Conservation (phyloP, 2,888 invertebrate species). For the Hemistola chrysoprasaria region DNA sequence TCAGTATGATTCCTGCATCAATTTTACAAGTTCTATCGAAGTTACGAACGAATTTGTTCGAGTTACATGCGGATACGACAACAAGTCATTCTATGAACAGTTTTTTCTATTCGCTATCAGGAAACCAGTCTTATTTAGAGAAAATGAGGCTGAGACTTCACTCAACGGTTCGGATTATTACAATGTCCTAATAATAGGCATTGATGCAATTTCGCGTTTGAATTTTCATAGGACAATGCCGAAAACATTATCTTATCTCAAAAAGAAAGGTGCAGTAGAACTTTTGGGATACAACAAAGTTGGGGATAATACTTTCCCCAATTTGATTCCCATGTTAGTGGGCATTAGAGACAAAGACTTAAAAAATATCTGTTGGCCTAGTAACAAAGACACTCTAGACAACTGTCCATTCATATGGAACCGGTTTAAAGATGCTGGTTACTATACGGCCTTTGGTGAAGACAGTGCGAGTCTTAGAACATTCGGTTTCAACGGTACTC, state of each 20-base stretch:
- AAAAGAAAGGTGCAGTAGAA: slow-evolving; percentile 86
- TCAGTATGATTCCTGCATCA: slow-evolving; percentile 71
- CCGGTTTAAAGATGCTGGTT: slow-evolving; percentile 86
- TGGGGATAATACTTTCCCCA: slow-evolving; percentile 96
- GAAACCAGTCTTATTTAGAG: slow-evolving; percentile 42
- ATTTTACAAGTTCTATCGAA: slow-evolving; percentile 66
- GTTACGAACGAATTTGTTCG: slow-evolving; percentile 85
- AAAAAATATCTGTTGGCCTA: slow-evolving; percentile 84
- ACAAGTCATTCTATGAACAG: slow-evolving; percentile 83
- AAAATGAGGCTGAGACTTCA: slow-evolving; percentile 34
- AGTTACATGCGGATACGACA: slow-evolving; percentile 82
- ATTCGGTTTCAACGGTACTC: slow-evolving; percentile 91
- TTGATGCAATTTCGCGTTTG: slow-evolving; percentile 93
- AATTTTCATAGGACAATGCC: slow-evolving; percentile 94
- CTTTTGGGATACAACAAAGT: slow-evolving; percentile 96
- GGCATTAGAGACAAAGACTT: slow-evolving; percentile 87
- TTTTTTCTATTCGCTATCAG: slow-evolving; percentile 85
- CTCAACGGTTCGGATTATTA: slow-evolving; percentile 56
- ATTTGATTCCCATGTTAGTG: slow-evolving; percentile 90
- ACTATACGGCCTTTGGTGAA: slow-evolving; percentile 91
- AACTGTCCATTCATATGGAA: slow-evolving; percentile 93
- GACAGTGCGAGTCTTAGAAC: slow-evolving; percentile 90
- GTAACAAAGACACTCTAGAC: slow-evolving; percentile 84
- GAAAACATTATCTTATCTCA: slow-evolving; percentile 83
- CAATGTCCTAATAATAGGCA: slow-evolving; percentile 90